Conservation (phyloP, 2,797 vertebrate species). For the Chrysocyon brachyurus region DNA sequence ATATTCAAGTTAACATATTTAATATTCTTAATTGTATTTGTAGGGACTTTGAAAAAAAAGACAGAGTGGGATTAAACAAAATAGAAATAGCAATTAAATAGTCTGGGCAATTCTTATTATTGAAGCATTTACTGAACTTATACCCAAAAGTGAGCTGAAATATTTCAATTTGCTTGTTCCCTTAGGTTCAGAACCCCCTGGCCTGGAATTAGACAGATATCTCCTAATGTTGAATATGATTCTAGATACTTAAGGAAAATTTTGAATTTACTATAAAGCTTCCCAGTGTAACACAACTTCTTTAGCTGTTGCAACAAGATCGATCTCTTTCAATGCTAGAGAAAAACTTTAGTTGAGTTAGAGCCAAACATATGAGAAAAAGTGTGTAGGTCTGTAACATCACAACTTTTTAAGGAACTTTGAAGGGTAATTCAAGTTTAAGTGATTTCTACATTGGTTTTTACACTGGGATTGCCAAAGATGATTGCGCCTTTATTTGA, state of each 20-base stretch:
- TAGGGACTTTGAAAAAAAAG: background rate
- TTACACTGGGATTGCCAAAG: background rate
- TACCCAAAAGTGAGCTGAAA: background rate
- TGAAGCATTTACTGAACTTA: background rate
- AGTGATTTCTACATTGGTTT: background rate
- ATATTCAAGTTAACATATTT: background rate
- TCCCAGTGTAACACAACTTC: background rate
- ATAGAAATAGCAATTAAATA: background rate
- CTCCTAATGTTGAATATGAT: background rate
- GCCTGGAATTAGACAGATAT: background rate
- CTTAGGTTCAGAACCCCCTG: background rate
- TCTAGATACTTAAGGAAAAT: background rate
- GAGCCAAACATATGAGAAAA: background rate
- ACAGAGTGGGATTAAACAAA: background rate
- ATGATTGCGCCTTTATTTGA: background rate
- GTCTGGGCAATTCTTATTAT: background rate
- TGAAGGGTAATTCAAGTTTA: background rate
- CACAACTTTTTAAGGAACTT: background rate
- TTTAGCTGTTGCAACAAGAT: background rate
- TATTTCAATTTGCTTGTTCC: background rate
- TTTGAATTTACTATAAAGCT: background rate
- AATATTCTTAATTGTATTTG: background rate
- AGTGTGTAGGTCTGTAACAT: background rate
- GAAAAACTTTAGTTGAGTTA: background rate
- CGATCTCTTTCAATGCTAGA: background rate